phyloP scores from a whole-genome alignment of 2,113 vertebrate genomes.

The Pygoscelis adeliae region DNA sequence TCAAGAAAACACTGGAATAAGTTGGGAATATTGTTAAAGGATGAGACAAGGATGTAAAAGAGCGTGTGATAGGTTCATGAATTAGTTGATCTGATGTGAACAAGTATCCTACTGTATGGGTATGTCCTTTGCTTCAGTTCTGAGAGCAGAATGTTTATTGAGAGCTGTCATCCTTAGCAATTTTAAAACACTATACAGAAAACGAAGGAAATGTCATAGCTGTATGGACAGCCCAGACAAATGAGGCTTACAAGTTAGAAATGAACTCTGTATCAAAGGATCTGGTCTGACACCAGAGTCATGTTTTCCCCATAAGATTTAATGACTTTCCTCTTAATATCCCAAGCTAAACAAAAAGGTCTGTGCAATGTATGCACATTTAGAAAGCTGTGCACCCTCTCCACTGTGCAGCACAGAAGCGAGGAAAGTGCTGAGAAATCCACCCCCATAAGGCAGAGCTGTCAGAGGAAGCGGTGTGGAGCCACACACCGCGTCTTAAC shows the following conservation, averaged over 20 bases:
- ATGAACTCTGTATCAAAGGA: not conserved
- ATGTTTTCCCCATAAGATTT: not conserved
- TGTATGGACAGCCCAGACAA: not conserved
- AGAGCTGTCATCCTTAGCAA: not conserved
- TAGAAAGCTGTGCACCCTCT: not conserved
- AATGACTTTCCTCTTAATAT: not conserved
- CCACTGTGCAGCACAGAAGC: not conserved
- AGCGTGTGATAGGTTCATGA: fast-evolving
- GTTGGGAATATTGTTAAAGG: not conserved
- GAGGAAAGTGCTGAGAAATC: not conserved
- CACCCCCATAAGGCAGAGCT: not conserved
- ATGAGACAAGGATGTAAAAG: not conserved
- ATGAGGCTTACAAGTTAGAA: not conserved
- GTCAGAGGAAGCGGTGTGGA: fast-evolving
- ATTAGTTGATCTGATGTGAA: not conserved
- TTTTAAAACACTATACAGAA: not conserved
- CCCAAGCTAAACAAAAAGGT: not conserved
- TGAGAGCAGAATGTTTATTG: not conserved
- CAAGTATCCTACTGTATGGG: not conserved
- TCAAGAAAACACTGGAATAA: not conserved
- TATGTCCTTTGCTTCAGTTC: not conserved
- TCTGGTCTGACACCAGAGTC: not conserved
- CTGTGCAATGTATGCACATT: not conserved
- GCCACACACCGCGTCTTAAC: fast-evolving
- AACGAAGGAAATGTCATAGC: not conserved